phyloP scores from a whole-genome alignment of 2,113 vertebrate species.

The Sylvietta virens region DNA sequence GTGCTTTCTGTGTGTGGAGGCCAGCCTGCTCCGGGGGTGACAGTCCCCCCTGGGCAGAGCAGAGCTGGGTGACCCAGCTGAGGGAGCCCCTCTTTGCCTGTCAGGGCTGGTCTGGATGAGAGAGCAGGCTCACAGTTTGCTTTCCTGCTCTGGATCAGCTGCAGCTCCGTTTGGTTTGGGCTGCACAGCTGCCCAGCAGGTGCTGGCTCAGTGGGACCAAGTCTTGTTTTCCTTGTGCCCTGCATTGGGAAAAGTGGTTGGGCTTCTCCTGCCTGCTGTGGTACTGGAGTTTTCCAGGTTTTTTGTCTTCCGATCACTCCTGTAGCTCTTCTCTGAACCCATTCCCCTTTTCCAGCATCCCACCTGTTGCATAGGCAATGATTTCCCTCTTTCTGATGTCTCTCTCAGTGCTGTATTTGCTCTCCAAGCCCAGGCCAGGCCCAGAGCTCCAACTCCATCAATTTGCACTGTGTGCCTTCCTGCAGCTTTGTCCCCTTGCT shows the following conservation, averaged over 20 bases:
- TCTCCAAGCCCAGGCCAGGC: background rate
- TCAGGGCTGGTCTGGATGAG: background rate
- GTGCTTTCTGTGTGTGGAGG: too few relatives aligned
- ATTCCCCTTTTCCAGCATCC: background rate
- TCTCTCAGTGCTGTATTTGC: background rate
- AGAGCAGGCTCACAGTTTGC: accelerated
- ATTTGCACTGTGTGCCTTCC: background rate
- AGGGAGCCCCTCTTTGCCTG: background rate
- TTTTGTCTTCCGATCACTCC: background rate
- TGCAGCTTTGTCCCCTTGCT: background rate
- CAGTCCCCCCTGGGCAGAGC: background rate
- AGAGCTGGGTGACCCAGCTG: background rate
- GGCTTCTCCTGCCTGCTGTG: background rate
- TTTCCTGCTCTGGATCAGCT: background rate
- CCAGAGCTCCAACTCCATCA: background rate
- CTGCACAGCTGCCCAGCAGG: background rate
- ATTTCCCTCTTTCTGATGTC: background rate
- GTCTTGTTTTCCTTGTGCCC: background rate
- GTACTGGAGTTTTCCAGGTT: background rate
- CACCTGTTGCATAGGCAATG: background rate
- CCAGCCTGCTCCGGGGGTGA: background rate
- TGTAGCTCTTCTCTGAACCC: background rate
- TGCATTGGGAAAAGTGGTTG: background rate
- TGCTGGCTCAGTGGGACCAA: background rate
- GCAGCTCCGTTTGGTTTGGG: background rate